phyloP scores from a whole-genome alignment of 2,113 vertebrate genomes.

The Misgurnus anguillicaudatus region DNA sequence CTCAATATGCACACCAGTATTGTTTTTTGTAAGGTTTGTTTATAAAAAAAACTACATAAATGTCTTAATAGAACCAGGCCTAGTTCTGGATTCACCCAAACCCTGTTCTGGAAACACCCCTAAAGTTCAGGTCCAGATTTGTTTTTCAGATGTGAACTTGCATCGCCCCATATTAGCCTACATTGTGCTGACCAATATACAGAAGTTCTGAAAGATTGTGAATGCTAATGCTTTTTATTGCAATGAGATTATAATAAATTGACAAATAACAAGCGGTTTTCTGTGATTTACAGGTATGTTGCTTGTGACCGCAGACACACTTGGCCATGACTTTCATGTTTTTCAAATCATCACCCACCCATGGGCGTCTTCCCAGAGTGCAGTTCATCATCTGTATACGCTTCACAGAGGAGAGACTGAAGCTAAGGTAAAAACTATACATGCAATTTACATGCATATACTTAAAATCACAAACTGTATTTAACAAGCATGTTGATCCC shows the following conservation, averaged over 20 bases:
- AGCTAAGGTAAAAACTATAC: constrained; percentile 84
- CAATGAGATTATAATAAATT: not conserved
- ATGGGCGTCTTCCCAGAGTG: constrained; percentile 94
- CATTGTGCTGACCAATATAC: no score
- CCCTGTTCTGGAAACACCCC: no score
- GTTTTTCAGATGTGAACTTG: not conserved
- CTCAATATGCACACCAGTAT: no score
- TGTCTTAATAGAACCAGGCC: no score
- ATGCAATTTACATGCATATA: not conserved
- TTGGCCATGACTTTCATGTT: constrained; percentile 97
- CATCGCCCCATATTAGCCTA: not conserved
- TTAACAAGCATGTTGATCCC: no score
- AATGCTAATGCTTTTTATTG: not conserved
- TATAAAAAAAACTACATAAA: no score
- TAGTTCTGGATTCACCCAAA: no score
- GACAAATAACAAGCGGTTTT: not conserved
- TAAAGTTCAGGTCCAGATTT: not conserved
- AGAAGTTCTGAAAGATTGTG: no score
- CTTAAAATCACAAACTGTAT: no score
- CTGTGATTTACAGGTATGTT: constrained; percentile 84
- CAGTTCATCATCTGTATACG: constrained; percentile 96
- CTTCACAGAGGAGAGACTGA: constrained; percentile 98
- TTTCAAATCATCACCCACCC: constrained; percentile 98
- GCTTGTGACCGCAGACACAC: constrained; percentile 91
- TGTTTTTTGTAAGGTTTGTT: no score